phyloP scores from a whole-genome alignment of 2,113 vertebrate genomes.

The Sterrhoptilus dennistouni region DNA sequence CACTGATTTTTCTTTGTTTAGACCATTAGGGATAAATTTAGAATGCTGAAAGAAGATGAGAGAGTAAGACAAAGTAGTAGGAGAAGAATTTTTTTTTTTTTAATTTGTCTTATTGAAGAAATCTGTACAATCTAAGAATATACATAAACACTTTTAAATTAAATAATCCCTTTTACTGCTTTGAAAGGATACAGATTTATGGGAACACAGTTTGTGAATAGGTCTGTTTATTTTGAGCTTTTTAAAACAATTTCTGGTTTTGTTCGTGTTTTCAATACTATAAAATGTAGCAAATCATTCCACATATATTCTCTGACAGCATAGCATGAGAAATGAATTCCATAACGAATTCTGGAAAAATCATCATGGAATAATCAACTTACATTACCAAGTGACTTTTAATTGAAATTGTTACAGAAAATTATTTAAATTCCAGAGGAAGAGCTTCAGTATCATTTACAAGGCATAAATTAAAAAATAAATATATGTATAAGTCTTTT shows the following conservation, averaged over 20 bases:
- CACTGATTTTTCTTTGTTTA: not conserved
- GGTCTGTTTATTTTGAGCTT: fast-evolving
- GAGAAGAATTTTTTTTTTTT: not conserved
- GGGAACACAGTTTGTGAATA: not conserved
- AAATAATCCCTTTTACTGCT: not conserved
- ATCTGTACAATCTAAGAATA: not conserved
- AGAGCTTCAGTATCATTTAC: not conserved
- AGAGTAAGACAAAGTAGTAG: not conserved
- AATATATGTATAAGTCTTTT: not conserved
- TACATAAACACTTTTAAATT: not conserved
- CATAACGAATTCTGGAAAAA: not conserved
- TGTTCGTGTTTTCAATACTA: not conserved
- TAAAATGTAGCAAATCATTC: not conserved
- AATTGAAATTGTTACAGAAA: not conserved
- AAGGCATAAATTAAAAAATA: not conserved
- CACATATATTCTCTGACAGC: not conserved
- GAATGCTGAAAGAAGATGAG: not conserved
- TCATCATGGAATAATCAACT: not conserved
- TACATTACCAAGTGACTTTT: not conserved
- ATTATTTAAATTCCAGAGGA: not conserved
- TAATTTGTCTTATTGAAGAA: not conserved
- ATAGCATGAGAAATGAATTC: not conserved
- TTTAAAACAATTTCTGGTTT: not conserved
- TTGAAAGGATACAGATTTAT: not conserved
- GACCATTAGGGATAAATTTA: not conserved